phyloP scores from a whole-genome alignment of 1,140 invertebrate species.

The Drosophila leontia region DNA sequence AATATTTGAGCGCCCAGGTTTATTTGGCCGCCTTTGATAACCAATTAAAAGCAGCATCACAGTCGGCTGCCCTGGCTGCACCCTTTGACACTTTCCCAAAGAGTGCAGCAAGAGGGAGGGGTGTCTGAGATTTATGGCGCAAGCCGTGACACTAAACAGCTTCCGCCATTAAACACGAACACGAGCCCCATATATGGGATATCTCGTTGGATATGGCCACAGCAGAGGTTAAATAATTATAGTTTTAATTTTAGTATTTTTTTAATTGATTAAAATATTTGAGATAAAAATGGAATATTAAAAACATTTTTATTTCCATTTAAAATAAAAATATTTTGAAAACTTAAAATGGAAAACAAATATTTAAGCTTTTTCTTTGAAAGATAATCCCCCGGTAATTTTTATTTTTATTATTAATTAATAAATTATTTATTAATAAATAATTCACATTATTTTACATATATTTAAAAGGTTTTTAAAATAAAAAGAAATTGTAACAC shows the following conservation, averaged over 20 bases:
- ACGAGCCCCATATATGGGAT: slow-evolving; percentile 47
- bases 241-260: not conserved
- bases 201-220: slow-evolving; percentile 2
- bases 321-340: too few relatives aligned
- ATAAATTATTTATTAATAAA: too few relatives aligned
- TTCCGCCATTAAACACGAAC: slow-evolving; percentile 80
- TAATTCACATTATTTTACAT: too few relatives aligned
- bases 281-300: not conserved
- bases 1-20: slow-evolving; percentile 56
- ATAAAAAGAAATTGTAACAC: too few relatives aligned
- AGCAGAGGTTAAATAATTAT: not conserved
- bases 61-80: slow-evolving; percentile 50
- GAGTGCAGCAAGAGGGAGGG: not conserved
- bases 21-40: slow-evolving; percentile 59
- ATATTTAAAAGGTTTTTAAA: not conserved
- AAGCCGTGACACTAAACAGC: slow-evolving; percentile 78
- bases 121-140: slow-evolving; percentile 64
- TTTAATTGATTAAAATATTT: too few relatives aligned
- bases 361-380: not conserved
- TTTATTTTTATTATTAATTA: too few relatives aligned
- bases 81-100: slow-evolving; percentile 60
- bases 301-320: not conserved
- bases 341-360: too few relatives aligned
- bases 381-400: not conserved
- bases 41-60: slow-evolving; percentile 57